Percentiles rank a stretch among this genome's conserved stretches.
These are phyloP conservation scores for Panurus biarmicus DNA, from an alignment of 2,113 vertebrate species.

Conservation along the genomic window DNA sequence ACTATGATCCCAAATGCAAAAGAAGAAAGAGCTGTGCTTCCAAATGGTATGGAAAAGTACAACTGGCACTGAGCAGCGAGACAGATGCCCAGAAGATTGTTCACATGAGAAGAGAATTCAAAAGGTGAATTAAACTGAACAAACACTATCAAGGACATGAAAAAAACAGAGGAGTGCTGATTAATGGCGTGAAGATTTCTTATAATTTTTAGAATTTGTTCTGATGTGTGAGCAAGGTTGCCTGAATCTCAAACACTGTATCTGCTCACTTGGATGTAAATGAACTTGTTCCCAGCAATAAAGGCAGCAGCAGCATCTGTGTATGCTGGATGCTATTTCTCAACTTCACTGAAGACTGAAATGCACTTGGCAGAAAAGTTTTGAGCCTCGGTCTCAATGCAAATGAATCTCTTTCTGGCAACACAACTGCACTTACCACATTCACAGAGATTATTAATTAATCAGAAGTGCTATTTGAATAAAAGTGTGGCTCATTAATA, in stretches of 20 bases:
- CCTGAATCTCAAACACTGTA: neutral
- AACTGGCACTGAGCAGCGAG: neutral
- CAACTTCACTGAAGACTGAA: neutral
- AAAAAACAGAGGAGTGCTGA: neutral
- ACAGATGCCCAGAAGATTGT: neutral
- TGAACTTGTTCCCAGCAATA: neutral
- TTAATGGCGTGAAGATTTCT: neutral
- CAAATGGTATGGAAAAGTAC: neutral
- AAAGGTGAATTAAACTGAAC: neutral
- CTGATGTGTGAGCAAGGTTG: neutral
- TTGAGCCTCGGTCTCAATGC: neutral
- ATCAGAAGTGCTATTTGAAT: neutral
- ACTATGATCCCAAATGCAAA: neutral
- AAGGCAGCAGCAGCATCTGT: neutral
- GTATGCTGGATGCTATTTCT: neutral
- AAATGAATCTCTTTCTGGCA: neutral
- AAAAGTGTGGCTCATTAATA: neutral
- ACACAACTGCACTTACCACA: conserved; percentile 1
- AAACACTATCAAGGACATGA: neutral
- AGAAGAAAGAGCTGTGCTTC: neutral
- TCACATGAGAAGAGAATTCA: neutral
- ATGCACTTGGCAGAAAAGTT: neutral
- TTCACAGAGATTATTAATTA: conserved; percentile 11
- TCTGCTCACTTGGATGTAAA: neutral
- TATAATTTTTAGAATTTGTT: neutral